Conservation (phyloP, 2,888 invertebrate species). For the Abrostola tripartita region DNA sequence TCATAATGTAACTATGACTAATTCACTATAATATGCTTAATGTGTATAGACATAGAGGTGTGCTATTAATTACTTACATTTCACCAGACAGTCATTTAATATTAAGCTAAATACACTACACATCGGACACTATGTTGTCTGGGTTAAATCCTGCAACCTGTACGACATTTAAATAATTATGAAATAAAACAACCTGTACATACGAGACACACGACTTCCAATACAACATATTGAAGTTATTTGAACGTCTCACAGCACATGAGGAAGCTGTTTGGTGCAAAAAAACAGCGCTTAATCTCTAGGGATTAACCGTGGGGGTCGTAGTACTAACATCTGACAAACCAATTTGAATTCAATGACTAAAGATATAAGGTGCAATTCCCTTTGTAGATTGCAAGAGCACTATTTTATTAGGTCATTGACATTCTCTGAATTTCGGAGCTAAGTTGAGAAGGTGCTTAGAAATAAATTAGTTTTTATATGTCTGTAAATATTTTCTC, state of each 20-base stretch:
- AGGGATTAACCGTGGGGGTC: slow-evolving; percentile 69
- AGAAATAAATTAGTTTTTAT: slow-evolving; percentile 26
- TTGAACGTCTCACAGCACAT: slow-evolving; percentile 47
- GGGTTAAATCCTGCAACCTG: too few relatives aligned
- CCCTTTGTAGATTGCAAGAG: slow-evolving; percentile 4
- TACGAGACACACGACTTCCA: slow-evolving; percentile 3
- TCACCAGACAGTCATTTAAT: too few relatives aligned
- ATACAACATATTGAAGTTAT: slow-evolving; percentile 57
- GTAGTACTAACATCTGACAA: slow-evolving; percentile 7
- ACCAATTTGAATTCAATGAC: slow-evolving; percentile 18
- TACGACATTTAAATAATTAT: too few relatives aligned
- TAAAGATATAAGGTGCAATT: not conserved
- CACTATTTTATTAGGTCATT: slow-evolving; percentile 40
- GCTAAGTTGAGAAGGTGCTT: slow-evolving; percentile 29
- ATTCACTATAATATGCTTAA: too few relatives aligned
- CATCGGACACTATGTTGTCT: too few relatives aligned
- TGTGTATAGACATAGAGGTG: too few relatives aligned
- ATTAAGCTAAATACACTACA: too few relatives aligned
- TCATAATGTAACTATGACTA: too few relatives aligned
- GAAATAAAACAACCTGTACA: slow-evolving; percentile 9
- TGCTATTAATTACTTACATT: too few relatives aligned
- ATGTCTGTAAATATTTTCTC: slow-evolving; percentile 25
- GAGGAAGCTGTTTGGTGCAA: slow-evolving; percentile 58
- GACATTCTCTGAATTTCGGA: slow-evolving; percentile 34
- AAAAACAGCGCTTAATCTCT: slow-evolving; percentile 63